A percentile compares a stretch with the other conserved stretches of the same genome.
These are phyloP conservation scores for Taurulus bubalis DNA, from an alignment of 2,113 vertebrate genomes.

Conservation along the genomic window DNA sequence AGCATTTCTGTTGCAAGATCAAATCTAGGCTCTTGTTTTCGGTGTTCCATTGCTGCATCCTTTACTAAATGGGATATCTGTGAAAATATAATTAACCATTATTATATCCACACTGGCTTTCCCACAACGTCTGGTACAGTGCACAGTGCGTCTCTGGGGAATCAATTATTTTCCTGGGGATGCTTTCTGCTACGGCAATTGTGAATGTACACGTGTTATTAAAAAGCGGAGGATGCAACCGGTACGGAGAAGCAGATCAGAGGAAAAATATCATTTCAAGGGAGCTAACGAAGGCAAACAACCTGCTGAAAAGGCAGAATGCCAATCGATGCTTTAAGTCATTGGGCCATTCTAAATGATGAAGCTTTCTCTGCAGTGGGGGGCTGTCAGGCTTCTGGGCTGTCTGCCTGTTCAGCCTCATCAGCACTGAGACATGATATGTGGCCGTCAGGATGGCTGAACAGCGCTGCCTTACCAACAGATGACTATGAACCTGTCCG, in stretches of 20 bases:
- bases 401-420: conserved; percentile 64
- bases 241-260: conserved; percentile 21
- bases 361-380: conserved; percentile 66
- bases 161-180: conserved; percentile 46
- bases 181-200: conserved; percentile 26
- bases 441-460: conserved; percentile 49
- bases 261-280: conserved; percentile 38
- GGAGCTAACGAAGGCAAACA: conserved; percentile 43
- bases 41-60: conserved; percentile 6
- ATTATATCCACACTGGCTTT: conserved; percentile 27
- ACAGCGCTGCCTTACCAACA: conserved; percentile 29
- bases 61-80: conserved; percentile 11
- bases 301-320: conserved; percentile 51
- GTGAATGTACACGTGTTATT: conserved; percentile 14
- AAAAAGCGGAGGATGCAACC: background rate
- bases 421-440: conserved; percentile 70
- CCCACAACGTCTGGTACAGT: conserved; percentile 21
- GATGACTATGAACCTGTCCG: background rate
- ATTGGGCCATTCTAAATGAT: conserved; percentile 76
- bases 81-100: conserved; percentile 35
- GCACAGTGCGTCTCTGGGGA: conserved; percentile 23
- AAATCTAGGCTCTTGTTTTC: conserved; percentile 21
- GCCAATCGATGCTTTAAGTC: conserved; percentile 68
- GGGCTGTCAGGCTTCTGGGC: conserved; percentile 62
- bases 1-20: conserved; percentile 33